Conservation (phyloP, 2,888 invertebrate genomes). For the Anagyrus pseudococci region DNA sequence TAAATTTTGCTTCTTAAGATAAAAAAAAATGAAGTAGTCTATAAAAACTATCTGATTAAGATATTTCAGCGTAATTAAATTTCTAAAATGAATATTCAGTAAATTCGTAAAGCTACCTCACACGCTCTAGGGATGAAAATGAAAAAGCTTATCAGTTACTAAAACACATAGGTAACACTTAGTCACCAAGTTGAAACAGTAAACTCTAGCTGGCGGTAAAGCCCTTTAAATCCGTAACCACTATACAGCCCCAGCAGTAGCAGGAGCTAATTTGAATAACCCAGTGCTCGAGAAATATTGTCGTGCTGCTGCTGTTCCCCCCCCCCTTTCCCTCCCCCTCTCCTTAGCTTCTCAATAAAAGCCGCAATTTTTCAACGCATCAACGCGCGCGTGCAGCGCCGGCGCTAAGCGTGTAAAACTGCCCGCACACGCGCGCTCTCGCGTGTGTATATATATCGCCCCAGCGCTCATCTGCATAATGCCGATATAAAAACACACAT, state of each 20-base stretch:
- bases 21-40: too few relatives aligned
- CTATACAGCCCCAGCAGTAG: background rate
- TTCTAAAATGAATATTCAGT: too few relatives aligned
- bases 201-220: too few relatives aligned
- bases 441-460: constrained; percentile 5
- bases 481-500: constrained; percentile 28
- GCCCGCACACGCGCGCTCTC: background rate
- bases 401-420: constrained; percentile 5
- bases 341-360: background rate
- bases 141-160: too few relatives aligned
- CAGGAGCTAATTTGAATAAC: constrained; percentile 13
- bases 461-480: constrained; percentile 25
- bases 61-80: too few relatives aligned
- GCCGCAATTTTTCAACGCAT: constrained; percentile 24
- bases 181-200: too few relatives aligned
- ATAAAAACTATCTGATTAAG: too few relatives aligned
- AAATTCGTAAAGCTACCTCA: too few relatives aligned
- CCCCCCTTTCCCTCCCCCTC: constrained; percentile 11
- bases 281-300: background rate
- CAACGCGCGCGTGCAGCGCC: constrained; percentile 4
- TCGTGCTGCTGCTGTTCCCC: too few relatives aligned
- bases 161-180: too few relatives aligned
- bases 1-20: too few relatives aligned
- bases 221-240: background rate
- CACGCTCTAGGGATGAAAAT: too few relatives aligned